Percentiles rank a stretch among this genome's conserved stretches.
Conservation (phyloP, 2,113 vertebrate species). For the Mustela nigripes region DNA sequence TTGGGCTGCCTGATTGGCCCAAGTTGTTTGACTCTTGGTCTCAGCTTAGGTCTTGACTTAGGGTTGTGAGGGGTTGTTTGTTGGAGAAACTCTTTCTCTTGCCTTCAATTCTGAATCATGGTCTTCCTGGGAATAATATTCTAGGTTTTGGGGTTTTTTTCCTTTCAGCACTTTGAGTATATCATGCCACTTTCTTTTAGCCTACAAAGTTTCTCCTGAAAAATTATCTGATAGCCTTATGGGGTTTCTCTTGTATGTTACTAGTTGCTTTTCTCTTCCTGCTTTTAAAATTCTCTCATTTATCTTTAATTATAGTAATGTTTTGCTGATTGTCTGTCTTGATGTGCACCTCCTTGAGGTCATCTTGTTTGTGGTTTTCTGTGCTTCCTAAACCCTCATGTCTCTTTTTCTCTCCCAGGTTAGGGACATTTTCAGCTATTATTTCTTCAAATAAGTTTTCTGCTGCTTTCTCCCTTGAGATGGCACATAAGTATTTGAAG, state of each 20-base stretch:
- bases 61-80: neutral
- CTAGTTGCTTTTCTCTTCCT: neutral
- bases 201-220: neutral
- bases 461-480: neutral
- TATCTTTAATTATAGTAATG: neutral
- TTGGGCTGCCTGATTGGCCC: neutral
- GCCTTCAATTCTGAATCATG: neutral
- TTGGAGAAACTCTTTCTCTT: neutral
- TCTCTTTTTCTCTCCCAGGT: neutral
- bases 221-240: neutral
- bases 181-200: neutral
- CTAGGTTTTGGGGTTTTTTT: neutral
- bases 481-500: neutral
- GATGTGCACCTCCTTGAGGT: neutral
- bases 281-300: neutral
- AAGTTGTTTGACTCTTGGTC: neutral
- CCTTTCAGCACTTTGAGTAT: neutral
- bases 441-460: neutral
- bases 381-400: neutral
- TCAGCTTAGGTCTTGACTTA: neutral
- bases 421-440: neutral
- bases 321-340: neutral
- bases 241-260: neutral
- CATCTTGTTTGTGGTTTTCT: neutral
- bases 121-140: neutral